These are phyloP conservation scores for Bactericera cockerelli DNA, from an alignment of 1,140 invertebrate species.

Conservation along the genomic window DNA sequence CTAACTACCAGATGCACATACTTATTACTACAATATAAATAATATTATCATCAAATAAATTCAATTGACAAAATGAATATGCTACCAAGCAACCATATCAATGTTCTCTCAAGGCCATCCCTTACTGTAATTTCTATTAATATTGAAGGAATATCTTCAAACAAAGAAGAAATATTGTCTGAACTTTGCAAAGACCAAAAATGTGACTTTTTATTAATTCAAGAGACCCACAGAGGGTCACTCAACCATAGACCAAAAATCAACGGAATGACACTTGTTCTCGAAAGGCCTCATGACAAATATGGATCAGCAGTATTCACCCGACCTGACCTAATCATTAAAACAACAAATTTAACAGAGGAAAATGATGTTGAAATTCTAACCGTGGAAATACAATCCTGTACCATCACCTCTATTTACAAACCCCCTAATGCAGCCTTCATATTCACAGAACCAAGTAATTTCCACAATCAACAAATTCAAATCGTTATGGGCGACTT, in stretches of 20 bases:
- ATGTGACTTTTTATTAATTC: neutral
- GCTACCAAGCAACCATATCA: too few species aligned
- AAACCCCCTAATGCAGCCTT: conserved; percentile 12
- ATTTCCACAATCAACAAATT: neutral
- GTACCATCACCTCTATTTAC: conserved; percentile 11
- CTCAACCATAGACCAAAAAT: conserved; percentile 5
- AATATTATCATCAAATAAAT: too few species aligned
- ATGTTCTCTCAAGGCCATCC: too few species aligned
- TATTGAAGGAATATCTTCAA: conserved; percentile 12
- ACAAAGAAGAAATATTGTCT: conserved; percentile 10
- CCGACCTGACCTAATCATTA: neutral
- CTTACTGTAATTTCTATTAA: conserved; percentile 12
- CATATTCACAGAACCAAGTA: conserved; percentile 8
- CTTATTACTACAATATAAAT: too few species aligned
- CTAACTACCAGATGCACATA: too few species aligned
- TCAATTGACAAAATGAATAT: too few species aligned
- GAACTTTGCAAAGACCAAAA: conserved; percentile 9
- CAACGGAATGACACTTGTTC: conserved; percentile 6
- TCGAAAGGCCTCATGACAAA: conserved; percentile 11
- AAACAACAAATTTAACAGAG: neutral
- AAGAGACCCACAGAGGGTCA: conserved; percentile 13
- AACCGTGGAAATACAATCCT: conserved; percentile 11
- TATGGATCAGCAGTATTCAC: conserved; percentile 13
- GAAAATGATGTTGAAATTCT: conserved; percentile 15
- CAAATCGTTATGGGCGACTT: conserved; percentile 11